phyloP scores from a whole-genome alignment of 2,797 vertebrate species.

The Aeoliscus strigatus region DNA sequence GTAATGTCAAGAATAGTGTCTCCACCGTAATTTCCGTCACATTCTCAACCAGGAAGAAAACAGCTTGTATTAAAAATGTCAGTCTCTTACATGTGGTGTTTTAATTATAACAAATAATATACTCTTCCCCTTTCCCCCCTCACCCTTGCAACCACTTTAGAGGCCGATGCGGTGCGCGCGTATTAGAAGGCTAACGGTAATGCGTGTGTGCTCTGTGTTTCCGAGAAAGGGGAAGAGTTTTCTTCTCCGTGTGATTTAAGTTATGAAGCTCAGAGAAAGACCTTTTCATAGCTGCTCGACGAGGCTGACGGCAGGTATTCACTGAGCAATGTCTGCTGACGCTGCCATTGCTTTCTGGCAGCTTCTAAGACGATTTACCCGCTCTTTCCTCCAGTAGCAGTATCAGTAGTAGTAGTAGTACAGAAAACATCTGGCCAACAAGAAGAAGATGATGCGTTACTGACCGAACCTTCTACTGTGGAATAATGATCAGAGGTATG shows the following conservation, averaged over 20 bases:
- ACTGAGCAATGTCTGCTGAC: neutral
- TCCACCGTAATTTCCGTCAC: neutral
- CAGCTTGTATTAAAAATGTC: too few species aligned
- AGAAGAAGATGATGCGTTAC: conserved; percentile 46
- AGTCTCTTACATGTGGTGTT: too few species aligned
- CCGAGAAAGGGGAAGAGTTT: conserved; percentile 59
- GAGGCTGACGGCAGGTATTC: conserved; percentile 45
- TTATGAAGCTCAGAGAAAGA: conserved; percentile 9
- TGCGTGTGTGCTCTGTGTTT: conserved; percentile 29
- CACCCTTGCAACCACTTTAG: too few species aligned
- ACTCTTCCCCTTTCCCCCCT: too few species aligned
- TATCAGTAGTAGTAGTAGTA: neutral
- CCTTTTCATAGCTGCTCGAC: conserved; percentile 14
- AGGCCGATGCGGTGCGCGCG: rapidly evolving
- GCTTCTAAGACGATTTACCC: too few species aligned
- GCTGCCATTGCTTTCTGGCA: too few species aligned
- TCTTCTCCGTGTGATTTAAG: neutral
- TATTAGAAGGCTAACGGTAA: conserved; percentile 31
- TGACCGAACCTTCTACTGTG: conserved; percentile 38
- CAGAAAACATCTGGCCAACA: neutral
- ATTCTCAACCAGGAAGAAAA: too few species aligned
- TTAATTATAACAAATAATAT: too few species aligned
- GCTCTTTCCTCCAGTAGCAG: conserved; percentile 10
- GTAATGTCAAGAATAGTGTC: conserved; percentile 11
- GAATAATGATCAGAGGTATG: conserved; percentile 67